Evolutionary conservation across 2,888 invertebrate genomes (phyloP).

Genomic region (Acleris sparsana): DNA sequence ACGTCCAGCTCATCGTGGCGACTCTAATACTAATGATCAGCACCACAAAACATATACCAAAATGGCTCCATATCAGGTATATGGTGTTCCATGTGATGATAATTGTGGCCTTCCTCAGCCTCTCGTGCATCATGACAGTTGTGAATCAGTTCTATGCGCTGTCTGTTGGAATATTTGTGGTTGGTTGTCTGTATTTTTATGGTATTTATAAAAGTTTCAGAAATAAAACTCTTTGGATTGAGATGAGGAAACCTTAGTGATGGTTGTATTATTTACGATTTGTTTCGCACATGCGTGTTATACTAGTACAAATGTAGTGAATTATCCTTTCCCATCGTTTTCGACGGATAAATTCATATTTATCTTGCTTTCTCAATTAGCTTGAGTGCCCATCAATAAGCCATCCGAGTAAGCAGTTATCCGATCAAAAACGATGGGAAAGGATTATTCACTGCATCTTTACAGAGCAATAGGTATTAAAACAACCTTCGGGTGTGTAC

Average conservation of each 20-base stretch:
- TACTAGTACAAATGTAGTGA: too few species aligned
- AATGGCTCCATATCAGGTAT: constrained; percentile 62
- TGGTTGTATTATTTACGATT: background rate
- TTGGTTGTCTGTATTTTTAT: constrained; percentile 52
- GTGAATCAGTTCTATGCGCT: constrained; percentile 49
- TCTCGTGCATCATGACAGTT: constrained; percentile 53
- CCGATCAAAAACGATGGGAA: too few species aligned
- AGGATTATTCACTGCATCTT: too few species aligned
- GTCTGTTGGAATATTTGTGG: constrained; percentile 45
- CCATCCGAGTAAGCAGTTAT: too few species aligned
- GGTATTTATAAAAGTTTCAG: constrained; percentile 50
- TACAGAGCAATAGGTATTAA: too few species aligned
- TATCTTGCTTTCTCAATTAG: too few species aligned
- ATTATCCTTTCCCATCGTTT: too few species aligned
- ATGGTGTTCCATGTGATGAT: constrained; percentile 55
- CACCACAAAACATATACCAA: constrained; percentile 50
- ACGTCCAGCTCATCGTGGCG: constrained; percentile 63
- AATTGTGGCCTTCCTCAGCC: constrained; percentile 52
- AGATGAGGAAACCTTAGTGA: constrained; percentile 42
- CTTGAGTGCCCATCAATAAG: too few species aligned
- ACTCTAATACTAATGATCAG: constrained; percentile 56
- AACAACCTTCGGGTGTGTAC: too few species aligned
- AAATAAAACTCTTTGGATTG: constrained; percentile 47
- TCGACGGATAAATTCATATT: too few species aligned
- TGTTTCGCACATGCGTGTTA: too few species aligned